Conservation (phyloP, 2,113 vertebrate genomes). For the Perca flavescens region DNA sequence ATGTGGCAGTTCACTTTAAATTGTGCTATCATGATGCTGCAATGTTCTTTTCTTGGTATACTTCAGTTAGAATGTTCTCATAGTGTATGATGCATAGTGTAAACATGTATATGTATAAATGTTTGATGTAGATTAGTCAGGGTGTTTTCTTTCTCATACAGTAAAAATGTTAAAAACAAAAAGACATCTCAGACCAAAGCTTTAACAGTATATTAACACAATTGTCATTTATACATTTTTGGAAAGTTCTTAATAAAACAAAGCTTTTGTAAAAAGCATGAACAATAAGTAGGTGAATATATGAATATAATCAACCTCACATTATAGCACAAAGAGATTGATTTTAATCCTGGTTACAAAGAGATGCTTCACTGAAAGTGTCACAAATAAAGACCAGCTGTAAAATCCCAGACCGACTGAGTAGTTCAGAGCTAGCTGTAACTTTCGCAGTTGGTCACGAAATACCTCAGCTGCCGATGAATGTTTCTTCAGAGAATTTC, state of each 20-base stretch:
- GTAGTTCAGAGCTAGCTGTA: slow-evolving; percentile 54
- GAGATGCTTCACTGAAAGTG: slow-evolving; percentile 34
- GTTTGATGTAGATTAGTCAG: neutral
- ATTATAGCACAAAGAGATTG: neutral
- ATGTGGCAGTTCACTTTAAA: slow-evolving; percentile 20
- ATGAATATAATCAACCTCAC: neutral
- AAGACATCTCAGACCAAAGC: neutral
- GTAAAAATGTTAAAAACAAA: neutral
- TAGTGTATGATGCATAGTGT: neutral
- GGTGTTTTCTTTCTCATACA: neutral
- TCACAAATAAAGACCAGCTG: slow-evolving; percentile 54
- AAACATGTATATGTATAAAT: neutral
- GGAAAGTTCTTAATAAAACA: neutral
- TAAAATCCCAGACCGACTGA: slow-evolving; percentile 49
- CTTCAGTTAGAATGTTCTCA: slow-evolving; percentile 2
- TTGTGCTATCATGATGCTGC: neutral
- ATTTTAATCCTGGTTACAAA: slow-evolving; percentile 22
- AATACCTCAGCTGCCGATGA: slow-evolving; percentile 70
- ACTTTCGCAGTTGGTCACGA: slow-evolving; percentile 73
- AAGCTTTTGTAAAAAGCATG: neutral
- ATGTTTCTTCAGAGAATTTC: slow-evolving; percentile 50
- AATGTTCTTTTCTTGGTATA: neutral
- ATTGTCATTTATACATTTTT: neutral
- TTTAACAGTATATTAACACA: neutral
- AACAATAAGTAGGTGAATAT: neutral